Evolutionary conservation across 2,888 invertebrate genomes (phyloP), one percentile per base, ranked within the genome.

Genomic region (Lasioglossum lativentre): DNA sequence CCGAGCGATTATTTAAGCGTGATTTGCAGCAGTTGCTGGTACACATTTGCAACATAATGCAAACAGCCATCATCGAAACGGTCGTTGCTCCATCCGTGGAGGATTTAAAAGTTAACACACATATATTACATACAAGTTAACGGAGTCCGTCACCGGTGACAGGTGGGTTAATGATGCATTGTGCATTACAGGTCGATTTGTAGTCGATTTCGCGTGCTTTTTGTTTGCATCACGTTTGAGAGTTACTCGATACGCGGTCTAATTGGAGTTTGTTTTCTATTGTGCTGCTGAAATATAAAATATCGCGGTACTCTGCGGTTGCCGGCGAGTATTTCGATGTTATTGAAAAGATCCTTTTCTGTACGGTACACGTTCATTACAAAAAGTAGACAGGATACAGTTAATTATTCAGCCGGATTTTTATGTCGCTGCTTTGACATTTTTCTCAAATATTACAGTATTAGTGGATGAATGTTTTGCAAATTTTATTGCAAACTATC

Each of bases 161-260:
- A 63, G 63, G 30, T 63, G 19, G 19, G 63, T 63, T 63, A 63
- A 63, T 34, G 63, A 63, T 63, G 30, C 30, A 63, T 63, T 63
- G 63, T 8, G 16, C 23, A 19, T 3, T 68, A 45, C 19, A 38
- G 30, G 72, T 12, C 34, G 47, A 59, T 42, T 72, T 30, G 23
- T n/a, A 30, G n/a, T 72, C 45, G 30, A 71, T 82, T 82, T 75
- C 52, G 14, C 73, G 19, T 42, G 42, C n/a, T 79, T 72, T 82
- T 88, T 47, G 56, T 70, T 82, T 75, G 80, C 75, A 59, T 78
- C 80, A 75, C 68, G 75, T 78, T 88, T 40, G 77, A 59, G 34
- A 52, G 75, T 73, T 77, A 79, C 83, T 72, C 38, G 80, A 88
- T 83, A 83, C 66, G 71, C 16, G 72, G 59, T 78, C 76, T 78